phyloP scores from a whole-genome alignment of 2,888 invertebrate genomes.

The Helicoverpa assulta region DNA sequence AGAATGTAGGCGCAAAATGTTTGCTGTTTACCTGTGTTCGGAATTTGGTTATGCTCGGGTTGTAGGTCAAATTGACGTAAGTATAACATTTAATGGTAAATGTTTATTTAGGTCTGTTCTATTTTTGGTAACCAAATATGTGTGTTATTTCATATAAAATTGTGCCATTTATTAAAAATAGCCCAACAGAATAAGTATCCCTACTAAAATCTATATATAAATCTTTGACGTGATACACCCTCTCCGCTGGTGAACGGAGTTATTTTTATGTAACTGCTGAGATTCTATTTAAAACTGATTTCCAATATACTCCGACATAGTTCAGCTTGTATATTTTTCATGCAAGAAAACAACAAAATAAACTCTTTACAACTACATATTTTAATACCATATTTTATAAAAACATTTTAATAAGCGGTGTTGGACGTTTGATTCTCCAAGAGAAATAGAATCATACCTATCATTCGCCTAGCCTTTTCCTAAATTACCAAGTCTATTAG shows the following conservation, averaged over 20 bases:
- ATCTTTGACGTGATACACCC: slow-evolving; percentile 16
- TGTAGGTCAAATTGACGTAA: slow-evolving; percentile 1
- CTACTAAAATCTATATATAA: slow-evolving; percentile 35
- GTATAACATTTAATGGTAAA: not conserved
- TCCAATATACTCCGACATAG: not conserved
- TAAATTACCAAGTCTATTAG: too few relatives aligned
- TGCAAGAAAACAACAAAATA: too few relatives aligned
- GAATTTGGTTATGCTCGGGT: slow-evolving; percentile 3
- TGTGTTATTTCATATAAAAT: too few relatives aligned
- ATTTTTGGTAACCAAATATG: not conserved
- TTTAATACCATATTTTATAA: too few relatives aligned
- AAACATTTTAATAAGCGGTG: too few relatives aligned
- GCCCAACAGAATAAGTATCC: not conserved
- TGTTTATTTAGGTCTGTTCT: not conserved
- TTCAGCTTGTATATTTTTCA: too few relatives aligned
- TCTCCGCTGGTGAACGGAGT: slow-evolving; percentile 10
- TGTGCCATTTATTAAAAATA: slow-evolving; percentile 13
- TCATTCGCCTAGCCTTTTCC: too few relatives aligned
- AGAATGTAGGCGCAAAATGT: slow-evolving; percentile 12
- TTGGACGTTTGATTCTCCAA: too few relatives aligned
- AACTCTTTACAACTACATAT: too few relatives aligned
- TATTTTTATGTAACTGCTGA: slow-evolving; percentile 30
- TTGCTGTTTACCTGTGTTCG: slow-evolving; percentile 4
- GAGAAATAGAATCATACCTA: too few relatives aligned
- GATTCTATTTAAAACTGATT: slow-evolving; percentile 18